These are phyloP conservation scores for Synergus laeviventris DNA, from an alignment of 2,888 invertebrate species.

Conservation along the genomic window DNA sequence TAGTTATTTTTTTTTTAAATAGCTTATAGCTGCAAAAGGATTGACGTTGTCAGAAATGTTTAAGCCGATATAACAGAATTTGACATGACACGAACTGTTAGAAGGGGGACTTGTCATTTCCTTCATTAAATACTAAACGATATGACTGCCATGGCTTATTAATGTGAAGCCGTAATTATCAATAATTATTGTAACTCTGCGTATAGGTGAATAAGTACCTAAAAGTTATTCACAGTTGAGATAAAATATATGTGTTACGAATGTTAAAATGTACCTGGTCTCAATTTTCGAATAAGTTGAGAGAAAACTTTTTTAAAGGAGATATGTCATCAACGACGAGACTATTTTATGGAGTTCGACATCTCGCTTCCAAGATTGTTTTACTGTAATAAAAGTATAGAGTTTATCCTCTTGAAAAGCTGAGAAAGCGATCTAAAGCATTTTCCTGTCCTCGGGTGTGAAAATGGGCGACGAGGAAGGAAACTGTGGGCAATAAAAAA, in stretches of 20 bases:
- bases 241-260: background rate
- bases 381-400: constrained; percentile 35
- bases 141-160: background rate
- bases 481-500: constrained; percentile 29
- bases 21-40: background rate
- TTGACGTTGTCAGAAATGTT: background rate
- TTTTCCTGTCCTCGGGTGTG: constrained; percentile 34
- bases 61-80: background rate
- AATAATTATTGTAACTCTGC: background rate
- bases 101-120: background rate
- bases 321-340: background rate
- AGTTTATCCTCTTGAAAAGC: constrained; percentile 34
- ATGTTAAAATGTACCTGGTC: background rate
- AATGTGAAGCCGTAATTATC: background rate
- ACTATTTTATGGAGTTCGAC: background rate
- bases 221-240: background rate
- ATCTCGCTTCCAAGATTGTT: constrained; percentile 20
- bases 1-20: background rate
- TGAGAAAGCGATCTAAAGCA: constrained; percentile 20
- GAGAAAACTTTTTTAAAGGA: constrained; percentile 15
- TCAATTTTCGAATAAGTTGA: background rate
- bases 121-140: background rate
- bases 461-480: constrained; percentile 28
- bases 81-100: too few species aligned
- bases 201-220: background rate